Percentiles rank a stretch among this genome's conserved stretches.
phyloP scores from a whole-genome alignment of 64 coral and sea anemone species.

The Porites lutea region DNA sequence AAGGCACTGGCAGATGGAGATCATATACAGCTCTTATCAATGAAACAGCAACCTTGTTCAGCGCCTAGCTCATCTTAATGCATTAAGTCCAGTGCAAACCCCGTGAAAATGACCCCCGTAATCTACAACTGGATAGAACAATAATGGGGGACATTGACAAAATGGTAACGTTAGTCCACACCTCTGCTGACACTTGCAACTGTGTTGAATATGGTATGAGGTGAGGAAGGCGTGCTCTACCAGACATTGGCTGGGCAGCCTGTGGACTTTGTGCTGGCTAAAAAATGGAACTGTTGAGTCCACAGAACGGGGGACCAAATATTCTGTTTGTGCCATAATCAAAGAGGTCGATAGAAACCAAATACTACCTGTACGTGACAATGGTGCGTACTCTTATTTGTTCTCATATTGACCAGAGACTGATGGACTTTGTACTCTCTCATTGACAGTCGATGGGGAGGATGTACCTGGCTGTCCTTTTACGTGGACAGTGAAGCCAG shows the following conservation, averaged over 20 bases:
- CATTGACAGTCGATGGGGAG: not conserved
- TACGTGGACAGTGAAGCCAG: not conserved
- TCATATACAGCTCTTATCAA: conserved; percentile 10
- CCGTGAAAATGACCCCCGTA: not conserved
- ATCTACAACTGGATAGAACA: not conserved
- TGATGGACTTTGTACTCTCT: not conserved
- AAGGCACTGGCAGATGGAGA: not conserved
- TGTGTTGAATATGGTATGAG: conserved; percentile 16
- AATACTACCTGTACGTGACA: not conserved
- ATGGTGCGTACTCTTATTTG: not conserved
- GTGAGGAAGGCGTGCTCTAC: conserved; percentile 10
- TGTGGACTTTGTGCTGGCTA: conserved; percentile 8
- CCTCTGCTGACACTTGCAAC: not conserved
- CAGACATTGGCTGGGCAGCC: not conserved
- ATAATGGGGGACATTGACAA: not conserved
- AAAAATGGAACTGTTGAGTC: not conserved
- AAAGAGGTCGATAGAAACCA: not conserved
- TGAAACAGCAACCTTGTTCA: conserved; percentile 2
- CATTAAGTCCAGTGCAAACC: conserved; percentile 22
- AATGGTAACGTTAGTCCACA: not conserved
- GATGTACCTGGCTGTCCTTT: conserved; percentile 1
- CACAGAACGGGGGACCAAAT: not conserved
- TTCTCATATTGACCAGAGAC: not conserved
- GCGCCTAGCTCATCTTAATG: conserved; percentile 1
- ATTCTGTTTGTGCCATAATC: not conserved